Base-by-base conservation (phyloP, 1,140 invertebrate genomes). In the Gryllus bimaculatus region DNA sequence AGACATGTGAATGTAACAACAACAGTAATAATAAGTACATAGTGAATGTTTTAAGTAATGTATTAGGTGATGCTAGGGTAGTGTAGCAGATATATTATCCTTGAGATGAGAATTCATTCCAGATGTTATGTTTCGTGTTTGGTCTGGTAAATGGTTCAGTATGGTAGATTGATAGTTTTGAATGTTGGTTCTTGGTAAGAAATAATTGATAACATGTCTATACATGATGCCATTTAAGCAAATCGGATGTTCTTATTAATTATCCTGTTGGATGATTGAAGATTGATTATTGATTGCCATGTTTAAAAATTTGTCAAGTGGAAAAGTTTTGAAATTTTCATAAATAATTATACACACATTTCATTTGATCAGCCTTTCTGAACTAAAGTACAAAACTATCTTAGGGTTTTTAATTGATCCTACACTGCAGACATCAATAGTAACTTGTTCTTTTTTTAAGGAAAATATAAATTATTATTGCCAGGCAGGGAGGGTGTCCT, bases 61-160 rank as follows among this genome's bases (percentile, higher is more conserved):
- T 66, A 66, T 66, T 66, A 66, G 54, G 54, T 18, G 18, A 66
- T 13, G 54, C 54, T 66, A 66, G 54, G 54, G 54, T 66, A 66
- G 54, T 66, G 54, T 66, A 66, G 54, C 0, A 66, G 10, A 66
- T 13, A 66, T 66, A 66, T 66, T 66, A 66, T 66, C 54, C 54
- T 66, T 77, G 76, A 77, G 48, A 77, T 18, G 13, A 77, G 47
- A 48, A 54, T 49, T 48, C 76, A 77, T 75, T 79, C 54, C 78
- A 21, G 73, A 79, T 79, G 78, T 79, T 79, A 48, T 79, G 74
- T 79, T 79, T 75, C 49, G 47, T 79, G 78, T 79, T 79, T 75
- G 73, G 78, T 75, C 73, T 48, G 74, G 78, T 75, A 75, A 75
- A 66, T 79, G 76, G 76, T 77, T 49, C 48, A 77, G 47, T 77